phyloP scores from a whole-genome alignment of 2,888 invertebrate genomes.

The Nipponacmea schrenckii region DNA sequence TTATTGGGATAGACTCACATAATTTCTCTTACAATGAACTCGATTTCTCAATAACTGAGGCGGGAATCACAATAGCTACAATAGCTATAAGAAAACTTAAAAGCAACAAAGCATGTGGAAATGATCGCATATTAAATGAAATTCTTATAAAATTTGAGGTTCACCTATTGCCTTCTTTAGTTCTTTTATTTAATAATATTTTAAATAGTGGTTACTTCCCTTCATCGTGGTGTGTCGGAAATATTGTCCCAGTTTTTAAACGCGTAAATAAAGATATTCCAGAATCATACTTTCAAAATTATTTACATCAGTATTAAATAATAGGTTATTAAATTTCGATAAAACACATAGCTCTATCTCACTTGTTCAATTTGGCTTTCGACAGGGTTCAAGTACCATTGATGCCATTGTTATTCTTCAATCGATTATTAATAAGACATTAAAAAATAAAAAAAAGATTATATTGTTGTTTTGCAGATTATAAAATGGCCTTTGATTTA shows the following conservation, averaged over 20 bases:
- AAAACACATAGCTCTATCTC: too few relatives aligned
- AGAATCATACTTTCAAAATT: not conserved
- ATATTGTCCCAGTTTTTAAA: not conserved
- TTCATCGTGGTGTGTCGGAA: not conserved
- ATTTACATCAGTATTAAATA: not conserved
- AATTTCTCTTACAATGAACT: too few relatives aligned
- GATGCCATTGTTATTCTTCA: not conserved
- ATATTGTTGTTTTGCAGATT: slow-evolving; percentile 1
- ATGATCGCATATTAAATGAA: not conserved
- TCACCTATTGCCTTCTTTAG: not conserved
- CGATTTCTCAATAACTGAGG: not conserved
- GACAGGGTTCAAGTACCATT: not conserved
- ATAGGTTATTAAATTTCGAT: not conserved
- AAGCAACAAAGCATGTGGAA: not conserved
- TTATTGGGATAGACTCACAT: too few relatives aligned
- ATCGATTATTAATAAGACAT: not conserved
- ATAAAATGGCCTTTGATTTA: too few relatives aligned
- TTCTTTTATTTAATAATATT: not conserved
- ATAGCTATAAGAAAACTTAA: not conserved
- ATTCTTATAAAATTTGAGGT: not conserved
- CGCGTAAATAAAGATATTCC: not conserved
- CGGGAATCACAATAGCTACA: not conserved
- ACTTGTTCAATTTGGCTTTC: not conserved
- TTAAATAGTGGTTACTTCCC: not conserved
- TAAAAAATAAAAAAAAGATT: too few relatives aligned